These are phyloP conservation scores for Propithecus perrieri DNA, from an alignment of 2,797 vertebrate genomes.

Conservation along the genomic window DNA sequence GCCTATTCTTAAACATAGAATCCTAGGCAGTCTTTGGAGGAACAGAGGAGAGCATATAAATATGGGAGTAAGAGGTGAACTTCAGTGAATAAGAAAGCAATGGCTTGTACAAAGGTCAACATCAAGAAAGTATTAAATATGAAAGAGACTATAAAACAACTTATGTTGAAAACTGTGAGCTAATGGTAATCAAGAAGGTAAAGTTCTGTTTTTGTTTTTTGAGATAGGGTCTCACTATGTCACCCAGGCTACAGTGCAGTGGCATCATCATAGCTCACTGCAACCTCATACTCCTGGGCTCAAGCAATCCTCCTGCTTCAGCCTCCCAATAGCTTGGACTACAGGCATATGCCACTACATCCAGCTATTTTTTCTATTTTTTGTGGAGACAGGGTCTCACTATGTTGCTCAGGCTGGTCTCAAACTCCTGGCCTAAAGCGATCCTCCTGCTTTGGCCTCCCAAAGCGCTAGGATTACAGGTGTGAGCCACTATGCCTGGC, in stretches of 20 bases:
- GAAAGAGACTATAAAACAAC: background rate
- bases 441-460: background rate
- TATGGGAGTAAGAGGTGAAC: background rate
- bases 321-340: background rate
- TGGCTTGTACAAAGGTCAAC: background rate
- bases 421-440: background rate
- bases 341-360: background rate
- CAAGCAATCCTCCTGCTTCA: background rate
- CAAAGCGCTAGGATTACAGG: background rate
- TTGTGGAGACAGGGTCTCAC: background rate
- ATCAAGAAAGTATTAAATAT: background rate
- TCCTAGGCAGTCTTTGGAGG: background rate
- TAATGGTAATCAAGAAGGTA: background rate
- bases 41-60: background rate
- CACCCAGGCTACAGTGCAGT: background rate
- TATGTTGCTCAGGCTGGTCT: background rate
- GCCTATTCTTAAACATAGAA: background rate
- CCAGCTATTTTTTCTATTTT: background rate
- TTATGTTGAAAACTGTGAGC: background rate
- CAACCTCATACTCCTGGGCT: background rate
- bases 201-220: background rate
- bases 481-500: background rate
- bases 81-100: constrained; percentile 20
- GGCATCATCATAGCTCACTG: background rate
- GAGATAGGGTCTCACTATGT: background rate